Evolutionary conservation across 2,888 invertebrate genomes (phyloP), one percentile per base, ranked within the genome.

Genomic region (Alcis repandata): DNA sequence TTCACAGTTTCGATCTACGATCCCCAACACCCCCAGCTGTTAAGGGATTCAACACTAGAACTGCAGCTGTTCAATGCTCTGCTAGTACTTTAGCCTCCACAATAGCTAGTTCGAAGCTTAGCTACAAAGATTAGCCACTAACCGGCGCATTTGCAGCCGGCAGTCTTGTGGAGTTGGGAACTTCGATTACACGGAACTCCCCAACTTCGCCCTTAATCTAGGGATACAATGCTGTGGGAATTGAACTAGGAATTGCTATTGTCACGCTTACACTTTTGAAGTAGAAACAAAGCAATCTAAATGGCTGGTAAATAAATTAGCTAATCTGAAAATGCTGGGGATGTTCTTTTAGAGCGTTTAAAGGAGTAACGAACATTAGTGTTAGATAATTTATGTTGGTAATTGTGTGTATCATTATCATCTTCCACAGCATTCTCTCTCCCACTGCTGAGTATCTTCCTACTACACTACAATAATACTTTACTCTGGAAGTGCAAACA

Each of bases 171-270:
- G 59, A 32, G 32, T 43, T 32, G 20, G 32, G 11, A 56, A 56
- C 56, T 56, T 56, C 13, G 41, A 56, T 56, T 56, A 56, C 56
- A 56, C 19, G 43, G 32, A 43, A 54, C 40, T 41, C 8, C 40
- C 43, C 11, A 56, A 56, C 56, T 56, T 43, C 6, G 17, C 9
- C 43, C n/a, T 32, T 0, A 33, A 40, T 33, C 32, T 41, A 19
- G 22, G 38, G 20, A 6, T 32, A 57, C 20, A 58, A 46, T 58
- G 6, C n/a, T 49, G 33, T 27, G 33, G 11, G 6, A 1, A 15
- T 11, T 11, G n/a, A 33, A 17, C 33, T 49, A 17, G 33, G 17
- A 49, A 49, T n/a, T 33, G 20, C 27, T 27, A n/a, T 13, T 27
- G n/a, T 27, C n/a, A 46, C 46, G 22, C 22, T 27, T 10, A 11